These are phyloP conservation scores for Synergus gifuensis DNA, from an alignment of 2,888 invertebrate genomes.

Conservation along the genomic window DNA sequence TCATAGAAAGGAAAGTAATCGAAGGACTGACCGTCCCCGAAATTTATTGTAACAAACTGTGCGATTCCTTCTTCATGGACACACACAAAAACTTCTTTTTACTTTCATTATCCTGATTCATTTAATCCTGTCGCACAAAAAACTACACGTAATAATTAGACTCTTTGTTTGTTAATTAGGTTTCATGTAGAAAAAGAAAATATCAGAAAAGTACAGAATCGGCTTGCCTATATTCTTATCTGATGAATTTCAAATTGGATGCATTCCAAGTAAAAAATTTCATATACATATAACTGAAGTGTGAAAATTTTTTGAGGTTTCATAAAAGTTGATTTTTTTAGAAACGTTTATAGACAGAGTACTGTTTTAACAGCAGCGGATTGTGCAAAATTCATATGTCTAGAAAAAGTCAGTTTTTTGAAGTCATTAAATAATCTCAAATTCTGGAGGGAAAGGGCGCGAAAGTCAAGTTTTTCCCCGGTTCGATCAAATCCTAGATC, in stretches of 20 bases:
- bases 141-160: not conserved
- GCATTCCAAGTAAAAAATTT: too few relatives aligned
- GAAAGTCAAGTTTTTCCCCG: too few relatives aligned
- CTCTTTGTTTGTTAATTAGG: not conserved
- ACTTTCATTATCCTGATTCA: slow-evolving; percentile 5
- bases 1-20: slow-evolving; percentile 55
- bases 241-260: too few relatives aligned
- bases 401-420: too few relatives aligned
- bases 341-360: not conserved
- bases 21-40: slow-evolving; percentile 40
- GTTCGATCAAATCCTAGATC: too few relatives aligned
- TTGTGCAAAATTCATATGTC: too few relatives aligned
- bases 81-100: slow-evolving; percentile 10
- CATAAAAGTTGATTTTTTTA: not conserved
- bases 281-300: too few relatives aligned
- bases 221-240: too few relatives aligned
- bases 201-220: too few relatives aligned
- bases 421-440: too few relatives aligned
- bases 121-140: not conserved
- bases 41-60: slow-evolving; percentile 21
- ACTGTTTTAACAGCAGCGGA: not conserved
- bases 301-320: not conserved
- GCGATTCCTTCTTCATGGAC: slow-evolving; percentile 6
- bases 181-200: not conserved
- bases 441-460: too few relatives aligned